phyloP scores from a whole-genome alignment of 2,113 vertebrate genomes.

The Silurus meridionalis region DNA sequence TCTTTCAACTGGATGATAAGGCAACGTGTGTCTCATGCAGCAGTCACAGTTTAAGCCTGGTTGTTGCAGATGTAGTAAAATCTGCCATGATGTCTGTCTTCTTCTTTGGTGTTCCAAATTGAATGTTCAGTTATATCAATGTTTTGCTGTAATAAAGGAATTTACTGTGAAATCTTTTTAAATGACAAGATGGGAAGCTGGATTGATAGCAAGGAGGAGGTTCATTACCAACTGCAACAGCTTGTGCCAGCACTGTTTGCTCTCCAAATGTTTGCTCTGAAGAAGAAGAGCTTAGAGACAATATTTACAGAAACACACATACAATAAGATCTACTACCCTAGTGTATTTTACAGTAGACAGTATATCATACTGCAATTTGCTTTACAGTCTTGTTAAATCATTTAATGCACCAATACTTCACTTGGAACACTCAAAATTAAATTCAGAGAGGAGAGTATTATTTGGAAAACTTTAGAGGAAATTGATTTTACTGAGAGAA shows the following conservation, averaged over 20 bases:
- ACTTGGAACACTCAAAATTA: background rate
- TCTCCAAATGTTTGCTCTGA: background rate
- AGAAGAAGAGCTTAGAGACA: background rate
- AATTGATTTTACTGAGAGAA: background rate
- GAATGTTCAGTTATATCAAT: background rate
- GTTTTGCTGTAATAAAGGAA: background rate
- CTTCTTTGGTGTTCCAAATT: background rate
- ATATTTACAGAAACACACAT: background rate
- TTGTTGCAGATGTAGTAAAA: conserved; percentile 44
- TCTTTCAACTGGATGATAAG: conserved; percentile 31
- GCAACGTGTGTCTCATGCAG: conserved; percentile 48
- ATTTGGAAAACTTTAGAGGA: background rate
- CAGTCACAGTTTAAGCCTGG: conserved; percentile 44
- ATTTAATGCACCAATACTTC: background rate
- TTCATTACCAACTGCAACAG: background rate
- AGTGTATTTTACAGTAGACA: background rate
- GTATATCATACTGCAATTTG: background rate
- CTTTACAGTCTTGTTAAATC: background rate
- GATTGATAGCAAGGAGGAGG: background rate
- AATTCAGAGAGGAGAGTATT: background rate
- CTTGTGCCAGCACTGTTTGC: background rate
- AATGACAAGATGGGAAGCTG: background rate
- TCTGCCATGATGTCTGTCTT: conserved; percentile 30
- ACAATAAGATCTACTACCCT: background rate
- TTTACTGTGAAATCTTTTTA: background rate